Evolutionary conservation across 2,888 invertebrate genomes (phyloP), one percentile per base, ranked within the genome.

Genomic region (Hydrotaea cyrtoneurina): DNA sequence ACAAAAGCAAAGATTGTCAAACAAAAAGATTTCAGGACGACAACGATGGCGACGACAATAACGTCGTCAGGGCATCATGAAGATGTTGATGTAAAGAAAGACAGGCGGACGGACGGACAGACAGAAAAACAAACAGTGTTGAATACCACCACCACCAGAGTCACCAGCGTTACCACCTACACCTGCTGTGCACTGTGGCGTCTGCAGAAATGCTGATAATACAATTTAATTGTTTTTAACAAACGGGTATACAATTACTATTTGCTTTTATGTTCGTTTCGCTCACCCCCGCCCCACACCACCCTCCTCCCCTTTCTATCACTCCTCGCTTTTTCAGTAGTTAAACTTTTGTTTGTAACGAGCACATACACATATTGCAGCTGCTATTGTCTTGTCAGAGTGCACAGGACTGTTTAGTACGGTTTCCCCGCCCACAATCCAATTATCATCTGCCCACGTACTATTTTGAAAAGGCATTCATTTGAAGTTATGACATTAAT

Each of bases 221-320:
- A 26, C 46, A 74, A 43, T 74, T 74, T 74, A 74, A 74, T 74
- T 74, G 74, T 74, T 74, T 74, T 73, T 23, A 57, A 57, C 15
- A 57, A 73, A 73, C 66, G 66, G 66, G 66, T 66, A 21, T 66
- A 66, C 39, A 66, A 66, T 66, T 66, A 66, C 39, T 17, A 74
- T 74, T 36, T 57, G 23, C 39, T 74, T 19, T 73, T 73, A 53
- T 55, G 13, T 19, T 39, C 39, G 19, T 73, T 73, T n/a, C n/a
- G n/a, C n/a, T n/a, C n/a, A n/a, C n/a, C n/a, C n/a, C n/a, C n/a
- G n/a, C n/a, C n/a, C n/a, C n/a, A n/a, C n/a, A n/a, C n/a, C n/a
- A n/a, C n/a, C n/a, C n/a, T n/a, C n/a, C 50, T 72, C 53, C 7
- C 7, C 31, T 7, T 4, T 31, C 31, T 15, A 50, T 15, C 11